These are phyloP conservation scores for Potamarius usumacintae DNA, from an alignment of 2,113 vertebrate species.

Conservation along the genomic window DNA sequence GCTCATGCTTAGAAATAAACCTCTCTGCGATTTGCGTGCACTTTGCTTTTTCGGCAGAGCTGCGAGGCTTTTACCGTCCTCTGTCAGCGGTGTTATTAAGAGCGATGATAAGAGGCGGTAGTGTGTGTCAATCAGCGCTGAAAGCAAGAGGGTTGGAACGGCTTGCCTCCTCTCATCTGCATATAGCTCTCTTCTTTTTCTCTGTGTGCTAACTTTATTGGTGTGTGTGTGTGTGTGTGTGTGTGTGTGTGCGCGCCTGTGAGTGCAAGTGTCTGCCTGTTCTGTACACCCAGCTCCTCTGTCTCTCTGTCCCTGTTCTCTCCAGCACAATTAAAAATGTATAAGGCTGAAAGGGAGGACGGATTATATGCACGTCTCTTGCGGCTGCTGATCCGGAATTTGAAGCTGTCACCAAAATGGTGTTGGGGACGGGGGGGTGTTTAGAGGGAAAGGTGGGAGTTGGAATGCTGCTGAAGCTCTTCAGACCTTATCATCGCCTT, in stretches of 20 bases:
- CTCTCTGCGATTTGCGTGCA: constrained; percentile 16
- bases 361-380: constrained; percentile 69
- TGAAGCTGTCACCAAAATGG: constrained; percentile 68
- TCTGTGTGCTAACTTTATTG: constrained; percentile 50
- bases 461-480: constrained; percentile 8
- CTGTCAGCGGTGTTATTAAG: constrained; percentile 49
- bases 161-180: constrained; percentile 44
- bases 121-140: constrained; percentile 50
- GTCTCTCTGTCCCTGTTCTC: constrained; percentile 50
- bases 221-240: constrained; percentile 36
- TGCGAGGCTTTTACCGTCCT: constrained; percentile 38
- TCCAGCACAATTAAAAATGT: constrained; percentile 75
- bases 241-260: background rate
- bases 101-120: constrained; percentile 48
- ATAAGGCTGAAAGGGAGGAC: constrained; percentile 64
- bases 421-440: constrained; percentile 15
- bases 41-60: constrained; percentile 21
- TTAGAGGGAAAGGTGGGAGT: constrained; percentile 33
- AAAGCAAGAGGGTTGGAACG: constrained; percentile 35
- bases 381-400: constrained; percentile 69
- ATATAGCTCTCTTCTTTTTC: constrained; percentile 40
- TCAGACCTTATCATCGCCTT: background rate
- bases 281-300: constrained; percentile 28
- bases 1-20: constrained; percentile 36
- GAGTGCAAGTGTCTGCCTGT: constrained; percentile 46